Evolutionary conservation across 2,888 invertebrate genomes (phyloP).

Genomic region (Andrena marginata): DNA sequence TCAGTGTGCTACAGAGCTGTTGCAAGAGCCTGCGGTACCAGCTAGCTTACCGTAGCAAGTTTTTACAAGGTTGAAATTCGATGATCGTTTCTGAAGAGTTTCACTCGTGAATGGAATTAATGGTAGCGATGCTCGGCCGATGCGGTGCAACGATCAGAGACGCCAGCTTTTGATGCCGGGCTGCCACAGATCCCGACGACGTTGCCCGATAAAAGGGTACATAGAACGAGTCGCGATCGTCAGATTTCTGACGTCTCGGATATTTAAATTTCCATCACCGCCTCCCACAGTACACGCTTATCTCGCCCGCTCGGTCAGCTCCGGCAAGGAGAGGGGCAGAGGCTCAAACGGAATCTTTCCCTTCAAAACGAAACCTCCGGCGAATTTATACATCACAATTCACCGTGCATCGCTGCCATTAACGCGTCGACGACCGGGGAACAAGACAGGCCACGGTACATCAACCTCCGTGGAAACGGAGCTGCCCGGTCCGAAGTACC

Average conservation of each 20-base stretch:
- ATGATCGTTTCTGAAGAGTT: not conserved
- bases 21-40: not conserved
- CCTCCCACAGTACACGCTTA: conserved; percentile 28
- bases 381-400: conserved; percentile 60
- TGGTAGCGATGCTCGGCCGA: conserved; percentile 7
- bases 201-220: conserved; percentile 16
- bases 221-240: conserved; percentile 7
- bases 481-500: conserved; percentile 46
- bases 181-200: not conserved
- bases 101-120: not conserved
- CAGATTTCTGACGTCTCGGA: conserved; percentile 26
- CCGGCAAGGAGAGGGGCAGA: not conserved
- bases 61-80: conserved; percentile 13
- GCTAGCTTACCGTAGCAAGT: conserved; percentile 1
- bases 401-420: conserved; percentile 56
- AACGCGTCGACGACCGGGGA: conserved; percentile 60
- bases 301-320: conserved; percentile 6
- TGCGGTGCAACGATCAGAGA: not conserved
- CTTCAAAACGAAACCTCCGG: conserved; percentile 49
- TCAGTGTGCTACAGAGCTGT: conserved; percentile 10
- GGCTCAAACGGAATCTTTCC: conserved; percentile 36
- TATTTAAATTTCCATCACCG: conserved; percentile 28
- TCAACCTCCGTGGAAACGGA: conserved; percentile 57
- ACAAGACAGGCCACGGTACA: conserved; percentile 52
- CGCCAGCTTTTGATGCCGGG: not conserved